Evolutionary conservation across 2,888 invertebrate genomes (phyloP).

Genomic region (Tetheella fluctuosa): DNA sequence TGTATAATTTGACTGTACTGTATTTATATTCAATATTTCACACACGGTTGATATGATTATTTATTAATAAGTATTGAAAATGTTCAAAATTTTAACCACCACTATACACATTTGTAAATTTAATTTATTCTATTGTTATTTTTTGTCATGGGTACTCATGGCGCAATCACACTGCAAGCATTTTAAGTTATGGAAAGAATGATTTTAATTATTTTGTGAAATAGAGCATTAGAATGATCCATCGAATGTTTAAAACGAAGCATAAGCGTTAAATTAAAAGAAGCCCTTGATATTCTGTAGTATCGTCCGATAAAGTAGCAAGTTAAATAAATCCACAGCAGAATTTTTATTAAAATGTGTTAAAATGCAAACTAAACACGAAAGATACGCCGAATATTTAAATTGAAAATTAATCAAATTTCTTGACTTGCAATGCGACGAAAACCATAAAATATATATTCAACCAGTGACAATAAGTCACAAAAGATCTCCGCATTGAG

Average conservation of each 20-base stretch:
- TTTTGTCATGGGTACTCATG: constrained; percentile 2
- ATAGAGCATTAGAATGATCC: neutral
- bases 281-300: too few species aligned
- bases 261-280: too few species aligned
- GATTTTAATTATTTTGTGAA: neutral
- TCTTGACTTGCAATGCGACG: neutral
- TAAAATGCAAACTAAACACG: neutral
- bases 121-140: neutral
- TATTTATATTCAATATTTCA: constrained; percentile 1
- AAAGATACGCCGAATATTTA: neutral
- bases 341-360: neutral
- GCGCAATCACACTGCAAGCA: neutral
- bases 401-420: neutral
- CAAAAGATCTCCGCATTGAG: neutral
- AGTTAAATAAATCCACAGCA: neutral
- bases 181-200: neutral
- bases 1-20: neutral
- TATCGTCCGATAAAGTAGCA: too few species aligned
- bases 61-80: neutral
- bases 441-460: neutral
- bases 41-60: constrained; percentile 3
- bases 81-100: neutral
- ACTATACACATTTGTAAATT: constrained; percentile 1
- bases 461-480: neutral
- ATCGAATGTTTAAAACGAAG: neutral